These are phyloP conservation scores for Recurvirostra avosetta DNA, from an alignment of 2,113 vertebrate genomes.

Conservation along the genomic window DNA sequence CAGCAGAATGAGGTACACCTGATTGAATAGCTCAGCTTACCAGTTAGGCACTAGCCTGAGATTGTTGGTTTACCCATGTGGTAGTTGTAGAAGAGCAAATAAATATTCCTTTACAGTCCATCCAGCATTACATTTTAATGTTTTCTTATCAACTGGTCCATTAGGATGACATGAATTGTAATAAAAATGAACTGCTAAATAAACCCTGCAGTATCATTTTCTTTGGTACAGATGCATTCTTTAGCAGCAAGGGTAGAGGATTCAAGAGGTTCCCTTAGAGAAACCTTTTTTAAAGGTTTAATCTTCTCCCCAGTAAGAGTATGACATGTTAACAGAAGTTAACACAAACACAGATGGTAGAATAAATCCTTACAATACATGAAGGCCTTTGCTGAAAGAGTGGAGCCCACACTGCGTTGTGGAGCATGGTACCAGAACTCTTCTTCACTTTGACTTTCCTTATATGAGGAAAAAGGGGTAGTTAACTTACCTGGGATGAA, in stretches of 20 bases:
- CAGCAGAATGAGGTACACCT: background rate
- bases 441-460: background rate
- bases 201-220: background rate
- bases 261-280: background rate
- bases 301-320: background rate
- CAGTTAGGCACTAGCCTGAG: background rate
- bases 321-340: background rate
- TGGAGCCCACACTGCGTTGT: background rate
- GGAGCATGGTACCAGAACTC: background rate
- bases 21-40: background rate
- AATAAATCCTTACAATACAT: background rate
- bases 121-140: background rate
- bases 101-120: background rate
- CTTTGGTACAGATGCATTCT: background rate
- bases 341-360: background rate
- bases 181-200: background rate
- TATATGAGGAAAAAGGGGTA: background rate
- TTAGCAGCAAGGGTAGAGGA: background rate
- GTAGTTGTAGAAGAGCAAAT: background rate
- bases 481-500: background rate
- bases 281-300: background rate
- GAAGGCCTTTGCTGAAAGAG: background rate
- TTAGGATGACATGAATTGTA: background rate
- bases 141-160: background rate
- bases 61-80: background rate